Evolutionary conservation across 2,888 invertebrate species (phyloP), one percentile per base, ranked within the genome.

Genomic region (Eupsilia transversa): DNA sequence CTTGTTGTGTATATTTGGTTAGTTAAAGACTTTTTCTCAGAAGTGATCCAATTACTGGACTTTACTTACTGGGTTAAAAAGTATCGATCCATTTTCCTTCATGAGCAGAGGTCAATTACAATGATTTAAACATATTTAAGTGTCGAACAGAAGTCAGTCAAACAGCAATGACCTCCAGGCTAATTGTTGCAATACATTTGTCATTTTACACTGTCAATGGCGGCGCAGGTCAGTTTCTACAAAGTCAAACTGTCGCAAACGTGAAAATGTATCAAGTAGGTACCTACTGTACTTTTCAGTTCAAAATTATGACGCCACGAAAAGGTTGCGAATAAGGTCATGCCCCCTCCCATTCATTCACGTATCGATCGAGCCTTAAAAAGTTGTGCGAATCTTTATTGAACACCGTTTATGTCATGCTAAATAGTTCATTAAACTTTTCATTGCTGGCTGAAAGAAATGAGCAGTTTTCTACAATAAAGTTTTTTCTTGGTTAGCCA

Each of bases 261-360:
- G n/a, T 33, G 30, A 60, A 83, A 83, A n/a, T 33, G 14, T 70
- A 14, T 46, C 5, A 27, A 14, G n/a, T 30, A 7, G 27, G 27
- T 54, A 27, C 20, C 6, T 38, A 46, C 60, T 54, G 17, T 14
- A 74, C 74, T 83, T 85, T 83, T 80, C 35, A 61, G 65, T 49
- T 41, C 33, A 35, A 83, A 74, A 74, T 83, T 72, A 80, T 77
- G 66, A 74, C 60, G 77, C 33, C 75, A 74, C 75, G 75, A 80
- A 78, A 71, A 68, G 74, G 76, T 86, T 74, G 79, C 60, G n/a
- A 65, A 68, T 56, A 82, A 86, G 85, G 86, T 88, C 87, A 72
- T 61, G 73, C 64, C 70, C n/a, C n/a, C n/a, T n/a, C n/a, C n/a
- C 73, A 72, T 54, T 75, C 74, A 79, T 80, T 70, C 77, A 72